Percentiles rank a stretch among this genome's conserved stretches.
These are phyloP conservation scores for Chrysaora quinquecirrha DNA, from an alignment of 30 jellyfish, hydroid and myxozoan species.

Conservation along the genomic window DNA sequence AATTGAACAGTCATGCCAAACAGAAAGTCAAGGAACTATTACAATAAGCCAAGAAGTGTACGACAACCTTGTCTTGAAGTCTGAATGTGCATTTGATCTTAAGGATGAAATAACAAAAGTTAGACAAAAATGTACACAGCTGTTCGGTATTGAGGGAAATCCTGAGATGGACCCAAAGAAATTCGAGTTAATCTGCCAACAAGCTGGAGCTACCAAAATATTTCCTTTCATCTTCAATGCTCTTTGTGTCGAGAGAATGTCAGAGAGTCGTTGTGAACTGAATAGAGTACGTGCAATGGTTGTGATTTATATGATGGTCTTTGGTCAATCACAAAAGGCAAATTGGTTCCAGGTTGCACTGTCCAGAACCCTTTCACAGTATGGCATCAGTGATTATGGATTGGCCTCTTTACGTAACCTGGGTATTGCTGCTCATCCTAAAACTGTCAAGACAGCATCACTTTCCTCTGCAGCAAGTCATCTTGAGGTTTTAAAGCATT, in stretches of 20 bases:
- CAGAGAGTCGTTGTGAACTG: constrained; percentile 7
- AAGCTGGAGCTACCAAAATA: constrained; percentile 34
- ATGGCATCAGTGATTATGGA: constrained; percentile 35
- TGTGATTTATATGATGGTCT: constrained; percentile 19
- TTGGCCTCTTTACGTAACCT: constrained; percentile 21
- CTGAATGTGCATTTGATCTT: neutral
- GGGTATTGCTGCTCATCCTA: constrained; percentile 53
- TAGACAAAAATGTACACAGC: neutral
- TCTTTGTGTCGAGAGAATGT: constrained; percentile 11
- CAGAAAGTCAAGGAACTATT: too few species aligned
- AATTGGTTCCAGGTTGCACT: constrained; percentile 42
- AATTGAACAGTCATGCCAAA: too few species aligned
- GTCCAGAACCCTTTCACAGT: constrained; percentile 37
- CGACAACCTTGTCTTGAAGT: neutral
- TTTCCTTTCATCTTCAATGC: too few species aligned
- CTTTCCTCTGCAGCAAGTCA: constrained; percentile 30
- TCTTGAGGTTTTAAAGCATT: neutral
- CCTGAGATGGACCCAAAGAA: constrained; percentile 25
- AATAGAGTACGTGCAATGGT: constrained; percentile 16
- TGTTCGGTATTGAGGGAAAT: too few species aligned
- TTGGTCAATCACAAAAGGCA: constrained; percentile 44
- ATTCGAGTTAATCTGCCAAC: constrained; percentile 7
- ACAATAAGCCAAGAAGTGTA: too few species aligned
- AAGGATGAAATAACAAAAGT: neutral
- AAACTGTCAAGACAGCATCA: constrained; percentile 26